Conservation (phyloP, 2,888 invertebrate genomes). For the Margaritifera margaritifera region DNA sequence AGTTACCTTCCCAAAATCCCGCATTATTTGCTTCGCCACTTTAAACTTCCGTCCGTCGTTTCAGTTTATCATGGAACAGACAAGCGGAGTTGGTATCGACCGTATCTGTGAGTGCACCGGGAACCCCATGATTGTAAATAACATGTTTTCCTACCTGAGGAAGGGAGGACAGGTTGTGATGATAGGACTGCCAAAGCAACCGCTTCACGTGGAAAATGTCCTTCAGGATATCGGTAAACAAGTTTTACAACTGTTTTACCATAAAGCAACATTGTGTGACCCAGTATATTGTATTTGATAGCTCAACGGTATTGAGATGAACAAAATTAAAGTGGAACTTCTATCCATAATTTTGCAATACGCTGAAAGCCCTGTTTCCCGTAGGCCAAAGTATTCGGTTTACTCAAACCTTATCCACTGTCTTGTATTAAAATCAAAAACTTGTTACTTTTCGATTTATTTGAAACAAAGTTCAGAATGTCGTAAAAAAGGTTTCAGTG, state of each 20-base stretch:
- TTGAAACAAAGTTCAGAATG: no score
- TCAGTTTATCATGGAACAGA: conserved; percentile 58
- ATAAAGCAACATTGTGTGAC: not conserved
- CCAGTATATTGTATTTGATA: no score
- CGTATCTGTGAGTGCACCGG: conserved; percentile 67
- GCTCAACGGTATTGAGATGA: no score
- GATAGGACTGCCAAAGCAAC: conserved; percentile 65
- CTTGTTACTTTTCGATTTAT: not conserved
- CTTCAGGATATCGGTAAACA: conserved; percentile 62
- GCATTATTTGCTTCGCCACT: no score
- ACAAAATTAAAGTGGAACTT: no score
- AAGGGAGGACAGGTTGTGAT: conserved; percentile 65
- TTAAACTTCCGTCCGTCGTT: not conserved
- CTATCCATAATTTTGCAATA: not conserved
- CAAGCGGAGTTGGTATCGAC: conserved; percentile 62
- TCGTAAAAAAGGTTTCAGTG: no score
- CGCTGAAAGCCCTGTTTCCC: not conserved
- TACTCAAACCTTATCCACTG: no score
- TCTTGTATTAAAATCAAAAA: not conserved
- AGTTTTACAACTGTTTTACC: not conserved
- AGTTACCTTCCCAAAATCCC: no score
- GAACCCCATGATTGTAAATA: conserved; percentile 55
- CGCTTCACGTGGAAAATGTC: conserved; percentile 63
- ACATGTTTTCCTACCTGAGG: conserved; percentile 58
- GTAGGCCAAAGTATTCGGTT: not conserved